Percentiles rank a stretch among this genome's conserved stretches.
phyloP scores from a whole-genome alignment of 2,888 invertebrate species.

The Pseudoips prasinana region DNA sequence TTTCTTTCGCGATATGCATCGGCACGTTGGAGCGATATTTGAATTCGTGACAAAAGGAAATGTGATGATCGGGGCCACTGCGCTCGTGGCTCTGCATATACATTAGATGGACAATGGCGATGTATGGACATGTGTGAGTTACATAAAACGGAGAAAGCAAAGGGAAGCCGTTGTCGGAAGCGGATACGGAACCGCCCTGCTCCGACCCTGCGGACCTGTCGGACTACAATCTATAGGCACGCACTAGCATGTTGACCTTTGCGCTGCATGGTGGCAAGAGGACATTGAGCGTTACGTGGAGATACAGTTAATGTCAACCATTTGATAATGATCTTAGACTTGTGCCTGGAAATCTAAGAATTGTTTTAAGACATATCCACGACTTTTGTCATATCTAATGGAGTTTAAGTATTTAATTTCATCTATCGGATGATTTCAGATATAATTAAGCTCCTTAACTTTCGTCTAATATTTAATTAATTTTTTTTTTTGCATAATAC shows the following conservation, averaged over 20 bases:
- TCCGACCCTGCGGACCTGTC: constrained; percentile 68
- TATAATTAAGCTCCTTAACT: too few species aligned
- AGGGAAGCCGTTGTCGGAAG: constrained; percentile 64
- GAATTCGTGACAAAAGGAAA: neutral
- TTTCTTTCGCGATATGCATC: constrained; percentile 44
- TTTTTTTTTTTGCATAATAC: too few species aligned
- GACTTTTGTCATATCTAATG: too few species aligned
- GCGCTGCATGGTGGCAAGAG: constrained; percentile 22
- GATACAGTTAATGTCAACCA: constrained; percentile 17
- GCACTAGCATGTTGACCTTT: constrained; percentile 64
- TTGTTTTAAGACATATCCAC: too few species aligned
- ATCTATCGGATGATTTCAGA: too few species aligned
- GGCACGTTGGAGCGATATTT: constrained; percentile 26
- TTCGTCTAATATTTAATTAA: too few species aligned
- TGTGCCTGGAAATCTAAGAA: too few species aligned
- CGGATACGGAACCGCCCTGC: constrained; percentile 69
- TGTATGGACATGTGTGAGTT: constrained; percentile 33
- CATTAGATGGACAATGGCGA: constrained; percentile 16
- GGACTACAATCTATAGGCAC: constrained; percentile 59
- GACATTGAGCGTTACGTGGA: constrained; percentile 16
- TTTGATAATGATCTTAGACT: constrained; percentile 9
- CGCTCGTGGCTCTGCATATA: constrained; percentile 25
- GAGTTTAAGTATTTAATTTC: too few species aligned
- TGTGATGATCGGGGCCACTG: too few species aligned
- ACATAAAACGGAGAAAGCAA: constrained; percentile 65